Conservation (phyloP, 2,888 invertebrate species). For the Cetonia aurata region DNA sequence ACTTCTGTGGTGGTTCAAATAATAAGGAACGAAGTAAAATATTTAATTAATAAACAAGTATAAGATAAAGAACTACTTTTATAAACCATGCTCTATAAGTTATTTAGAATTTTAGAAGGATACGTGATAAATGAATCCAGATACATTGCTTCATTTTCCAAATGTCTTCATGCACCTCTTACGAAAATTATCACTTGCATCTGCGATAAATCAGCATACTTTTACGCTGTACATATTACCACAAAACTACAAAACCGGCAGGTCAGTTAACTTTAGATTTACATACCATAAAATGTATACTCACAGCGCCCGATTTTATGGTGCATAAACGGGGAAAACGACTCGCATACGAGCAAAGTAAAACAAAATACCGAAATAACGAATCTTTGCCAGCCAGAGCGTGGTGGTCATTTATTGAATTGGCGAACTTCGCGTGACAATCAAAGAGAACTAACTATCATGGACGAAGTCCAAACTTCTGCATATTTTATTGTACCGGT, state of each 20-base stretch:
- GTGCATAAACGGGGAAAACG: conserved; percentile 29
- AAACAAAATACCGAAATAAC: conserved; percentile 31
- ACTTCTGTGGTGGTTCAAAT: too few species aligned
- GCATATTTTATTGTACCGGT: conserved; percentile 52
- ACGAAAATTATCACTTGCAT: too few species aligned
- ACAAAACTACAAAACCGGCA: background rate
- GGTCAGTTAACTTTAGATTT: conserved; percentile 36
- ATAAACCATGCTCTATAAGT: too few species aligned
- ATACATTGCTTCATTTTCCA: too few species aligned
- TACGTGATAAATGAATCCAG: too few species aligned
- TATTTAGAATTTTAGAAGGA: too few species aligned
- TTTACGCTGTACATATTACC: background rate
- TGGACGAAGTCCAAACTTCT: conserved; percentile 48
- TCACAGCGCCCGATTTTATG: conserved; percentile 26
- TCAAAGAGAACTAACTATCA: conserved; percentile 11
- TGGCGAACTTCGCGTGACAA: conserved; percentile 26
- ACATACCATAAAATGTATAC: conserved; percentile 14
- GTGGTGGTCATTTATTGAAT: conserved; percentile 16
- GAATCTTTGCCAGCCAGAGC: conserved; percentile 11
- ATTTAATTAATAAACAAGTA: too few species aligned
- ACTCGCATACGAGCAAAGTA: conserved; percentile 14
- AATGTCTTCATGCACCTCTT: too few species aligned
- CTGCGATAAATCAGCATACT: background rate
- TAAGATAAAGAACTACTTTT: too few species aligned
- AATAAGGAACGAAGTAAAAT: too few species aligned